Evolutionary conservation across 2,113 vertebrate species (phyloP), one percentile per base, ranked within the genome.

Genomic region (Chaenogobius annularis): DNA sequence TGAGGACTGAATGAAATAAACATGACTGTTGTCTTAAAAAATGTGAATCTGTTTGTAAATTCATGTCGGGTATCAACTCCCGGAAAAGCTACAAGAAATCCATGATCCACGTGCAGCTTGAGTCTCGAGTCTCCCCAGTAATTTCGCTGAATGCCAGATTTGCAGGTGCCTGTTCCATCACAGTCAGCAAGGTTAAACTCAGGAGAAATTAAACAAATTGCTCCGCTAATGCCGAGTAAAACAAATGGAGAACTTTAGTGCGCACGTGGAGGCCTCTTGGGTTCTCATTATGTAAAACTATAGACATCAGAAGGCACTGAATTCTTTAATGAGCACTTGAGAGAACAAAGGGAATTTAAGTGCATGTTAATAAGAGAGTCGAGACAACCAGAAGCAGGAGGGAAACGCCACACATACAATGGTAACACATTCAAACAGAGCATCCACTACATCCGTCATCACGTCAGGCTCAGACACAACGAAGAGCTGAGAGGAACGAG

Each of bases 191-290:
- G 90, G 90, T 92, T 92, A 93, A 93, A 93, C 93, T 93, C 92
- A 84, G 89, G 93, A 93, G 93, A 93, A 94, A 94, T 94, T 92
- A 94, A 92, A 93, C 92, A 93, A 93, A 94, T 93, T 93, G 90
- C 87, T 89, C 90, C 87, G 93, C 90, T 92, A 92, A 93, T 92
- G 89, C 89, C 62, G 90, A 92, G 89, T 93, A 92, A 93, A 94
- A 92, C 91, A 93, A 94, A 93, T 88, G 85, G 89, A 92, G 88
- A 93, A 91, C 91, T 93, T 92, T 92, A 87, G 83, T 90, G 88
- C 83, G 81, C 90, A 90, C 67, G 85, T 91, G 87, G 81, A 92
- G 90, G 70, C 89, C 92, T 93, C 92, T 88, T 91, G 93, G 92
- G 93, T 90, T 92, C 92, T 93, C 92, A 94, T 94, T 94, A 93